Evolutionary conservation across 2,113 vertebrate species (phyloP), one percentile per base, ranked within the genome.

Genomic region (Lophotis ruficrista): DNA sequence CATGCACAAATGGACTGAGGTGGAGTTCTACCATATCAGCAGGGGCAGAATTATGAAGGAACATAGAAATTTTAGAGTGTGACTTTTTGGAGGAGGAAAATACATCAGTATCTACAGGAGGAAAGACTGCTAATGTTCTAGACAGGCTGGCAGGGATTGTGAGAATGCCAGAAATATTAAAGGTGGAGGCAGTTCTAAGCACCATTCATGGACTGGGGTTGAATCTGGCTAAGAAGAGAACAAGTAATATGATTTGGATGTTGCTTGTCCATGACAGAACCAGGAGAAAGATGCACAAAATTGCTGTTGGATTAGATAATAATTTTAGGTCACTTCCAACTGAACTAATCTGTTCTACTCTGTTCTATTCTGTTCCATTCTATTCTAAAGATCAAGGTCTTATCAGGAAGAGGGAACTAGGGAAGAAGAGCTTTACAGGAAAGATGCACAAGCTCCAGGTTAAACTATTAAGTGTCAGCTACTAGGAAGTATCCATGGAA

Each of bases 141-240:
- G 4, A 3, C 1, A 2, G 51, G 7, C 23, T 83, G 23, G 28
- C n/a, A n/a, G 43, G 13, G 11, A 30, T 31, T 51, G 51, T 1
- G 2, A 61, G 25, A 19, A 31, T 50, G 27, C 6, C 38, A 75
- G 43, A 57, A 78, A 35, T 65, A 85, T n/a, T 43, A 65, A 33
- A 66, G 23, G 3, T 38, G 38, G 35, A 65, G 45, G 45, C 15
- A 24, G 30, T 37, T 69, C 56, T 70, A 45, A 82, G 48, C 27
- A 45, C 35, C 23, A 45, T 47, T 71, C 28, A 41, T n/a, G 28
- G 45, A 19, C 30, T 43, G 22, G 18, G 4, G 17, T 31, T 12
- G 11, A 83, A 45, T 35, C 12, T 72, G 45, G 15, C n/a, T 21
- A 58, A n/a, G 47, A 54, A 84, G 38, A 60, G 47, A 20, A 48